Percentiles rank a stretch among this genome's conserved stretches.
These are phyloP conservation scores for Tetanocera ferruginea DNA, from an alignment of 2,888 invertebrate species.

Conservation along the genomic window DNA sequence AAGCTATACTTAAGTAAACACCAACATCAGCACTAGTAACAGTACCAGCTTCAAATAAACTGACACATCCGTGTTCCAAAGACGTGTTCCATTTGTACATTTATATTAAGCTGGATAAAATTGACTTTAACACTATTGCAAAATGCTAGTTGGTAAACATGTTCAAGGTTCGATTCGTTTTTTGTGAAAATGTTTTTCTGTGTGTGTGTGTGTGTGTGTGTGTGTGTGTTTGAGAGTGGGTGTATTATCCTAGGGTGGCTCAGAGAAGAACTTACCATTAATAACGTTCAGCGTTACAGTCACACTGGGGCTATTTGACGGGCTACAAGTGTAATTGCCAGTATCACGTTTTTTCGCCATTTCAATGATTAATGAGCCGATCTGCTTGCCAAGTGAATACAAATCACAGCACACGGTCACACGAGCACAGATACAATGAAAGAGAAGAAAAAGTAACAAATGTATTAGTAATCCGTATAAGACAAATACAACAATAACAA, in stretches of 20 bases:
- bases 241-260: too few relatives aligned
- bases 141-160: background rate
- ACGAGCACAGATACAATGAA: background rate
- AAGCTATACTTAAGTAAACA: background rate
- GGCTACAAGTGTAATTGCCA: constrained; percentile 94
- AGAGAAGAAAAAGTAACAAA: constrained; percentile 17
- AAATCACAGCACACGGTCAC: constrained; percentile 4
- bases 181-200: too few relatives aligned
- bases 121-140: constrained; percentile 1
- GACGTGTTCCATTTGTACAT: constrained; percentile 20
- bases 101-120: constrained; percentile 17
- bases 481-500: background rate
- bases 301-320: constrained; percentile 92
- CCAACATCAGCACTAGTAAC: background rate
- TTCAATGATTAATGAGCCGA: constrained; percentile 71
- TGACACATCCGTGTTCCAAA: background rate
- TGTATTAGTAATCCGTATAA: constrained; percentile 14
- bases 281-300: constrained; percentile 92
- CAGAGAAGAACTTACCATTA: constrained; percentile 77
- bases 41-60: background rate
- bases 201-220: background rate
- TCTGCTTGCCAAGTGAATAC: constrained; percentile 56
- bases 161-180: background rate
- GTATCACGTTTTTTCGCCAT: constrained; percentile 70
- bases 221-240: too few relatives aligned